Conservation (phyloP, 2,888 invertebrate genomes). For the Nomada hirtipes region DNA sequence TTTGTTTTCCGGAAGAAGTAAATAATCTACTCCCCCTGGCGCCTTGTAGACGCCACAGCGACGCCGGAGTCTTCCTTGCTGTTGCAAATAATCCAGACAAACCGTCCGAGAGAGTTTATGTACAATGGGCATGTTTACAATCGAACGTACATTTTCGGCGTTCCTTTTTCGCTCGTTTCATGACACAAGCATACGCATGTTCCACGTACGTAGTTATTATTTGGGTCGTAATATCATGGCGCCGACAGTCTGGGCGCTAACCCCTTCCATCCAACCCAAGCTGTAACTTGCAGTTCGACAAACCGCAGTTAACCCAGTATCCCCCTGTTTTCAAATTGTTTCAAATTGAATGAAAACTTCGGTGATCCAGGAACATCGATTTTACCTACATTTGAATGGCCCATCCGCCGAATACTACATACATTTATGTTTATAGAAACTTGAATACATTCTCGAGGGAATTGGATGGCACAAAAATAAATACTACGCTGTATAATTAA, state of each 20-base stretch:
- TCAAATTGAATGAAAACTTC: background rate
- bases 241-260: slow-evolving; percentile 77
- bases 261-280: slow-evolving; percentile 13
- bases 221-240: slow-evolving; percentile 81
- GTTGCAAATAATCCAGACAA: slow-evolving; percentile 40
- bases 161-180: background rate
- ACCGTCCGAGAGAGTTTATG: background rate
- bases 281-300: slow-evolving; percentile 48
- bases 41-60: slow-evolving; percentile 25
- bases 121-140: slow-evolving; percentile 43
- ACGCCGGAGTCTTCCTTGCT: slow-evolving; percentile 11
- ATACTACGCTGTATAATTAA: too few species aligned
- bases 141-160: slow-evolving; percentile 5
- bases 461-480: too few species aligned
- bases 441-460: too few species aligned
- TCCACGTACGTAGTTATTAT: slow-evolving; percentile 72
- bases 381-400: background rate
- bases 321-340: slow-evolving; percentile 9
- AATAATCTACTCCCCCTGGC: slow-evolving; percentile 41
- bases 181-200: slow-evolving; percentile 8
- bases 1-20: slow-evolving; percentile 33
- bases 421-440: too few species aligned
- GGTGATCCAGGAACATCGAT: background rate
- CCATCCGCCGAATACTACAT: too few species aligned
- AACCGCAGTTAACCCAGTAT: slow-evolving; percentile 45